Conservation (phyloP, 1,140 invertebrate genomes). For the Drosophila pallidifrons region DNA sequence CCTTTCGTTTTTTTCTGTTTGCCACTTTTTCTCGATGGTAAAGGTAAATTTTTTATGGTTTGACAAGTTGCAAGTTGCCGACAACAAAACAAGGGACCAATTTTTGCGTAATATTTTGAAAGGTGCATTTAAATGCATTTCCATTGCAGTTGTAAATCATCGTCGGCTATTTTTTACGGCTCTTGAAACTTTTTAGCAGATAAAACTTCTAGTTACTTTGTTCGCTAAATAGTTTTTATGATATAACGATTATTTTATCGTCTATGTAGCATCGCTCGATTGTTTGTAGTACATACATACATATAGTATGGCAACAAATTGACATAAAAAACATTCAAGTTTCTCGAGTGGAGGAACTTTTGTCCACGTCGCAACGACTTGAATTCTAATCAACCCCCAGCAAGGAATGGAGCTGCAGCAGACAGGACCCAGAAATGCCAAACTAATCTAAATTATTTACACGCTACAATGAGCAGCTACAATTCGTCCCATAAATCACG, state of each 20-base stretch:
- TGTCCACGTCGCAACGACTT: conserved; percentile 38
- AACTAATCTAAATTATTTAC: conserved; percentile 83
- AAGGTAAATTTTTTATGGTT: conserved; percentile 82
- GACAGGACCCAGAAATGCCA: conserved; percentile 52
- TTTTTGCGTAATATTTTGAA: conserved; percentile 82
- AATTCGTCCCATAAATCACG: conserved; percentile 82
- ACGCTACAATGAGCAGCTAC: conserved; percentile 81
- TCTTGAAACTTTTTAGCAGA: background rate
- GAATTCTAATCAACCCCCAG: conserved; percentile 64
- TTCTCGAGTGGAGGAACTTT: background rate
- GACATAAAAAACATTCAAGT: conserved; percentile 51
- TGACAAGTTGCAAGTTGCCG: conserved; percentile 61
- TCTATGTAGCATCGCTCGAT: background rate
- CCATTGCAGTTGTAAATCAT: conserved; percentile 67
- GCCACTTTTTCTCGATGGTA: conserved; percentile 48
- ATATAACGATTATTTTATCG: background rate
- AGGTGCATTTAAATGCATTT: conserved; percentile 65
- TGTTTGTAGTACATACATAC: conserved; percentile 3
- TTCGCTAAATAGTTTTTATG: background rate
- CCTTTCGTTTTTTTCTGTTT: conserved; percentile 47
- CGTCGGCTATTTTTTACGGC: conserved; percentile 2
- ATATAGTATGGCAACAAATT: background rate
- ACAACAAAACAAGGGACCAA: conserved; percentile 57
- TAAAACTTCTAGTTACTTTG: background rate
- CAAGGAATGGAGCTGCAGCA: conserved; percentile 9